Base-by-base conservation (phyloP, 2,113 vertebrate genomes). In the Zeus faber region DNA sequence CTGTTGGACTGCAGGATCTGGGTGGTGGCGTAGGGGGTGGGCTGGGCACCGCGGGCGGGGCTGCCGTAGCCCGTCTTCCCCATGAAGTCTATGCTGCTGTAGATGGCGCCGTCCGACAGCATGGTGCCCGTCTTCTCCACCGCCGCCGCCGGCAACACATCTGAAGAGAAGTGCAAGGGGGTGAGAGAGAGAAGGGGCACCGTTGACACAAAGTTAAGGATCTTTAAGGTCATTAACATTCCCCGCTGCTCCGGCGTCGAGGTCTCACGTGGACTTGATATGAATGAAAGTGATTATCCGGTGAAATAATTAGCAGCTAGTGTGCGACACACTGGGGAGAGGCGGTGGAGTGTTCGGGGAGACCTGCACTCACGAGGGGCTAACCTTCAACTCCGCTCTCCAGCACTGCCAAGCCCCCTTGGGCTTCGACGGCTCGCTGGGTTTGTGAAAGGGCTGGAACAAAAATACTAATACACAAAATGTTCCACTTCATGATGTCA, bases 61-160 rank as follows among this genome's bases (percentile, higher is more conserved):
- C 94, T 96, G 85, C 93, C 94, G 85, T 95, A 99, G 70, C 88
- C 94, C 41, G 92, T 90, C 89, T 99, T 98, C n/a, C 94, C 97
- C 46, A 94, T 98, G 79, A 99, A 98, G 86, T 99, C 96, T 47
- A 99, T 99, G 88, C 95, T 98, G 86, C 97, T 99, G 79, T 99
- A 99, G 88, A 99, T 99, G 82, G 96, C 97, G 70, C 97, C 96
- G 40, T 99, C 97, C 0, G 97, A 99, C 37, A 99, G 92, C 95
- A 99, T 97, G 1, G 96, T 98, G 47, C 94, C 93, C 0, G 89
- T 93, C 85, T 99, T 99, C 77, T 99, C 97, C 26, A 90, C 92
- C 79, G 95, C 95, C 53, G 91, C 92, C 35, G 86, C 81, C 26
- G 93, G 92, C 74, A 95, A 81, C n/a, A n/a, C n/a, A 80, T 96